phyloP scores from a whole-genome alignment of 2,113 vertebrate species.

The Mellivora capensis region DNA sequence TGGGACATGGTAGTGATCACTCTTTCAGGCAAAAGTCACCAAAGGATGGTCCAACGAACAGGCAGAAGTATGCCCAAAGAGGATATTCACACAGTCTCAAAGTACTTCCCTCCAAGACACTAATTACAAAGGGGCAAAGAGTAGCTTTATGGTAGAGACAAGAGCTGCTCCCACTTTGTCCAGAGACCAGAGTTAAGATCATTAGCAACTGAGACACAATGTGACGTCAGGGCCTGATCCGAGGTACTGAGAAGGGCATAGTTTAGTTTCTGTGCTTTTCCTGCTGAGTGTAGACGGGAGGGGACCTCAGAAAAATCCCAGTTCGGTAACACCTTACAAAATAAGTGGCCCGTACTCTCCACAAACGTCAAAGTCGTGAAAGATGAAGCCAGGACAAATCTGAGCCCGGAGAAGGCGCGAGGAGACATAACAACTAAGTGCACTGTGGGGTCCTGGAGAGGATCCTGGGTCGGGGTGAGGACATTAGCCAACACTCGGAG shows the following conservation, averaged over 20 bases:
- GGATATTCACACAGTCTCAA: not conserved
- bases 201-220: rapidly evolving
- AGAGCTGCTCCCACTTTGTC: not conserved
- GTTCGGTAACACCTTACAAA: not conserved
- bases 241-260: not conserved
- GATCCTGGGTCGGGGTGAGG: not conserved
- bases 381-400: not conserved
- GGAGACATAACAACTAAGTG: not conserved
- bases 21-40: not conserved
- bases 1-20: not conserved
- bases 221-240: not conserved
- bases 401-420: rapidly evolving
- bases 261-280: not conserved
- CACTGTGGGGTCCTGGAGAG: too few relatives aligned
- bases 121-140: not conserved
- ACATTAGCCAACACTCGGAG: rapidly evolving
- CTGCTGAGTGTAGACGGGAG: not conserved
- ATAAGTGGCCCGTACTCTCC: not conserved
- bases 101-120: not conserved
- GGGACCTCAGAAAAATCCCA: not conserved
- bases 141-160: not conserved
- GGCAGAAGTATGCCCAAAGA: not conserved
- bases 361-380: not conserved
- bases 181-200: not conserved
- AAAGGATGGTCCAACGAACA: not conserved